A percentile compares a stretch with the other conserved stretches of the same genome.
These are phyloP conservation scores for Polyodon spathula DNA, from an alignment of 2,113 vertebrate genomes.

Conservation along the genomic window DNA sequence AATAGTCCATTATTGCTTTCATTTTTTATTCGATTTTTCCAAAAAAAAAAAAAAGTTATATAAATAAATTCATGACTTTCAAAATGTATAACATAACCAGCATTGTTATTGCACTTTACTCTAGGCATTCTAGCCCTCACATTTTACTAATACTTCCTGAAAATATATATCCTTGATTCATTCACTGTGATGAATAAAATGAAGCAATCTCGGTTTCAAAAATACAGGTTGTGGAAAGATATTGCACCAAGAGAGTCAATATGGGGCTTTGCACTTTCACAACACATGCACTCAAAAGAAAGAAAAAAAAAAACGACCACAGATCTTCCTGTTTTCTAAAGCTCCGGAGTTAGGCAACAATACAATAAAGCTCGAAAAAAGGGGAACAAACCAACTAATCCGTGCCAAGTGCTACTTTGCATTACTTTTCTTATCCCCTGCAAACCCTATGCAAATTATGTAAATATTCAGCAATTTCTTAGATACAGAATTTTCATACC, in stretches of 20 bases:
- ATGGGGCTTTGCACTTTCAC: constrained; percentile 43
- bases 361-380: constrained; percentile 26
- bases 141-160: constrained; percentile 18
- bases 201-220: constrained; percentile 56
- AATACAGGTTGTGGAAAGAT: constrained; percentile 51
- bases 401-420: constrained; percentile 44
- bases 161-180: constrained; percentile 20
- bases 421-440: constrained; percentile 34
- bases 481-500: constrained; percentile 39
- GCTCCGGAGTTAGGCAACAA: constrained; percentile 33
- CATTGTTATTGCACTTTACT: constrained; percentile 12
- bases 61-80: neutral
- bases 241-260: constrained; percentile 35
- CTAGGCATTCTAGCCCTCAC: neutral
- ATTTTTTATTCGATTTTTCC: too few species aligned
- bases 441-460: constrained; percentile 47
- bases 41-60: neutral
- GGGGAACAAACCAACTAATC: constrained; percentile 15
- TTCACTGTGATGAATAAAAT: constrained; percentile 30
- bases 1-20: neutral
- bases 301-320: constrained; percentile 39
- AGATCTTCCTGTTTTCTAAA: constrained; percentile 48
- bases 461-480: constrained; percentile 39
- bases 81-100: neutral
- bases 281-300: constrained; percentile 38